Evolutionary conservation across 2,888 invertebrate genomes (phyloP), one percentile per base, ranked within the genome.

Genomic region (Polyommatus iphigenia): DNA sequence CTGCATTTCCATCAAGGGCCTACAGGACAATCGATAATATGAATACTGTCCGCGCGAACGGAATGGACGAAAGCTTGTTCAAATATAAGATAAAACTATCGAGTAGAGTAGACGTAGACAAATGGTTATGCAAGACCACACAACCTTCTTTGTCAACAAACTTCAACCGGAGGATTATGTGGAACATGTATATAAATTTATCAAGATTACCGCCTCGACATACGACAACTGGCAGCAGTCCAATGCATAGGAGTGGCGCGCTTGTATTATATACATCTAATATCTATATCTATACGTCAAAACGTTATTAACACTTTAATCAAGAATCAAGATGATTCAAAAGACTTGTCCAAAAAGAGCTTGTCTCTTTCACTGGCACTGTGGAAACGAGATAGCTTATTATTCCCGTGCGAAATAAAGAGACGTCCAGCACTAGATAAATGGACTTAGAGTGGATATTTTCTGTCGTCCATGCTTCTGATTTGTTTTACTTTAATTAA

Each of bases 181-280:
- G 77, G 24, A 36, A 71, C 77, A n/a, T 57, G 73, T 77, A 77
- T 57, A 73, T 54, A 77, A 72, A 77, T 77, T 72, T 72, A 77
- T 77, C 77, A 77, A 77, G 77, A 77, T 77, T 72, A 77, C 72
- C 59, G 41, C 59, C 77, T 72, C 41, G 59, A 73, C 78, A 77
- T 80, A 81, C 77, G 77, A 80, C 80, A 75, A 76, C 81, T 84
- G 83, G 84, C 84, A 81, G 76, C 73, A 79, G 78, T 81, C 83
- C 84, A 84, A 83, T 80, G 76, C 79, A 81, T 79, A 77, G 78
- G 82, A 82, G 81, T 83, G 79, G 83, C 80, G 80, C 82, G 79
- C 5, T 54, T 54, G 54, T 54, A 54, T 79, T 80, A 83, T 80
- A 80, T 24, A 15, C 24, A 15, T 73, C 46, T 24, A 24, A 24